phyloP scores from a whole-genome alignment of 2,797 vertebrate species.

The Parauchenoglanis punctatus region DNA sequence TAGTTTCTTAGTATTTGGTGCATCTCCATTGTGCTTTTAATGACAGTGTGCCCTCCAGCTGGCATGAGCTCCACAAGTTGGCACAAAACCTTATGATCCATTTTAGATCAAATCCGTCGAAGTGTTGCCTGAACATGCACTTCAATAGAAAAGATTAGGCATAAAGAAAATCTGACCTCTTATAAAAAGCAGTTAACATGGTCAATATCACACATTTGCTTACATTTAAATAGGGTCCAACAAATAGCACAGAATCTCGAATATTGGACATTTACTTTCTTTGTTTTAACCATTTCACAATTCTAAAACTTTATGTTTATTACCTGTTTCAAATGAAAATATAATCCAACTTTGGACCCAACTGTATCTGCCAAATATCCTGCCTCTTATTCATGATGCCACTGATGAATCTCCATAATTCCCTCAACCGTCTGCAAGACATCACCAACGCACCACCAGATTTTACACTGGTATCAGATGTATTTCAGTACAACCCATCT shows the following conservation, averaged over 20 bases:
- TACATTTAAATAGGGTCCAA: background rate
- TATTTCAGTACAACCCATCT: background rate
- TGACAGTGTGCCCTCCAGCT: background rate
- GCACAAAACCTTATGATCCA: background rate
- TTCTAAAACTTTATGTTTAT: background rate
- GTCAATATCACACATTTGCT: background rate
- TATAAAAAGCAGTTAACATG: background rate
- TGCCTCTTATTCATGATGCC: background rate
- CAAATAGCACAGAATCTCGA: background rate
- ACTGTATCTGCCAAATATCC: background rate
- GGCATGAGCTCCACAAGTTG: background rate
- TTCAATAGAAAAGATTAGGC: background rate
- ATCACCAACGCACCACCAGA: background rate
- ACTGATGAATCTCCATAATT: background rate
- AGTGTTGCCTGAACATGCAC: background rate
- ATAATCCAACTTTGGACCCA: background rate
- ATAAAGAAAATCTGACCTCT: background rate
- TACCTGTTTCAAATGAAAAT: background rate
- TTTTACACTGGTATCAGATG: background rate
- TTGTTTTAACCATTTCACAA: background rate
- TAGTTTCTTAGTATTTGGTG: background rate
- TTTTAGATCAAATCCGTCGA: background rate
- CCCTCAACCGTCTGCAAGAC: background rate
- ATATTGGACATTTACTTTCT: background rate
- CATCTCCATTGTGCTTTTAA: background rate